Evolutionary conservation across 2,113 vertebrate genomes (phyloP), one percentile per base, ranked within the genome.

Genomic region (Leucopsar rothschildi): DNA sequence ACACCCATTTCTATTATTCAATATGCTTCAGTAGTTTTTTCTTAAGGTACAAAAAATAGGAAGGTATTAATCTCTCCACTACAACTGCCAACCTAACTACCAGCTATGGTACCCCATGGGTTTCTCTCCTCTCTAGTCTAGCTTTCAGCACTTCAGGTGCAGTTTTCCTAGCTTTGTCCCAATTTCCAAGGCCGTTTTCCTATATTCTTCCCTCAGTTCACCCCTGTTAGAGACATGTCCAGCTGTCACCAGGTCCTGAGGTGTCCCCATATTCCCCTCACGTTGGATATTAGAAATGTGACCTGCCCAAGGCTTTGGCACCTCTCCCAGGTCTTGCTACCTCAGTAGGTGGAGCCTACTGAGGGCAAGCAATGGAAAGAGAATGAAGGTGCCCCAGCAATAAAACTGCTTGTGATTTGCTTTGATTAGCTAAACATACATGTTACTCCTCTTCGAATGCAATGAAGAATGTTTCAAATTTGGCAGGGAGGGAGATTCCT

Each of bases 261-360:
- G 4, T 52, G 12, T 61, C 12, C 21, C 42, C 1, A 1, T 28
- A 22, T 8, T 82, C 39, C 6, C 28, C 14, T 71, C 5, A 2
- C 0, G 1, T 4, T 33, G 12, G 12, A 31, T 5, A 6, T 13
- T 7, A 40, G 40, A 9, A 2, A 3, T 6, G 9, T 52, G 31
- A 37, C 55, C 28, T 57, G 11, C 10, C 13, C 44, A 77, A 31
- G n/a, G 9, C 12, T 76, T 57, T 86, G 50, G 29, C 21, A 27
- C 3, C 3, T 69, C 35, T 72, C 16, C 3, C 11, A 57, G 31
- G 7, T 40, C 22, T 65, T 95, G 18, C 17, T 39, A 39, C 39
- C 39, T 11, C 39, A 39, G 39, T 39, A 39, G 39, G 39, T 17
- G 2, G 28, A 57, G 5, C 56, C 35, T 83, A 6, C 23, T 39